Percentiles rank a stretch among this genome's conserved stretches.
Evolutionary conservation across 2,797 vertebrate species (phyloP).

Genomic region (Falco columbarius): DNA sequence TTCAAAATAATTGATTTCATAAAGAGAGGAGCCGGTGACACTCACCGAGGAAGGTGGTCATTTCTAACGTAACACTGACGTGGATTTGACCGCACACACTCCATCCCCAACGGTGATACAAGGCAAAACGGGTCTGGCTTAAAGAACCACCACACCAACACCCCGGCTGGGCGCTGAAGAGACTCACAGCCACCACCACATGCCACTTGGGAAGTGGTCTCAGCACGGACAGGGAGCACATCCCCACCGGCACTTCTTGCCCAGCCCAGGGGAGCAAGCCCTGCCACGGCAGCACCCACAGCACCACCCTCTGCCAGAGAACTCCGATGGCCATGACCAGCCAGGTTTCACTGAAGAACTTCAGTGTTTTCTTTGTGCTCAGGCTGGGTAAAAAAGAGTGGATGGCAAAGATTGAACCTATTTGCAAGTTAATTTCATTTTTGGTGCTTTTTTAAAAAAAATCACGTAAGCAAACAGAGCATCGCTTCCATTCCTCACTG

Average conservation of each 20-base stretch:
- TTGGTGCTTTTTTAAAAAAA: not conserved
- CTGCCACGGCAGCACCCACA: not conserved
- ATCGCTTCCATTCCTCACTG: not conserved
- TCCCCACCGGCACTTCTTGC: not conserved
- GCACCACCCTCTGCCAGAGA: not conserved
- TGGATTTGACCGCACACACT: fast-evolving
- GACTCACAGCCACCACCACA: not conserved
- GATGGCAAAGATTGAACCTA: not conserved
- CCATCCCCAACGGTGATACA: fast-evolving
- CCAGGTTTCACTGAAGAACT: not conserved
- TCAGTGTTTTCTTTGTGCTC: not conserved
- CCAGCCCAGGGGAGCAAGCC: not conserved
- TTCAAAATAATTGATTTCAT: not conserved
- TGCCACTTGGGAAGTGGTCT: fast-evolving
- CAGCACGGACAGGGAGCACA: not conserved
- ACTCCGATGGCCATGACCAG: not conserved
- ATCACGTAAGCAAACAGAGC: not conserved
- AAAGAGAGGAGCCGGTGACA: not conserved
- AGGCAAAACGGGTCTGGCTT: not conserved
- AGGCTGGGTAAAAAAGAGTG: not conserved
- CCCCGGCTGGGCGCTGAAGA: not conserved
- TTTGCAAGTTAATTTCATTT: not conserved
- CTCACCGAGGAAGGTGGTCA: not conserved
- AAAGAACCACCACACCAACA: fast-evolving
- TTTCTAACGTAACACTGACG: not conserved